These are phyloP conservation scores for Nothoprocta pentlandii DNA, from an alignment of 2,113 vertebrate genomes.

Conservation along the genomic window DNA sequence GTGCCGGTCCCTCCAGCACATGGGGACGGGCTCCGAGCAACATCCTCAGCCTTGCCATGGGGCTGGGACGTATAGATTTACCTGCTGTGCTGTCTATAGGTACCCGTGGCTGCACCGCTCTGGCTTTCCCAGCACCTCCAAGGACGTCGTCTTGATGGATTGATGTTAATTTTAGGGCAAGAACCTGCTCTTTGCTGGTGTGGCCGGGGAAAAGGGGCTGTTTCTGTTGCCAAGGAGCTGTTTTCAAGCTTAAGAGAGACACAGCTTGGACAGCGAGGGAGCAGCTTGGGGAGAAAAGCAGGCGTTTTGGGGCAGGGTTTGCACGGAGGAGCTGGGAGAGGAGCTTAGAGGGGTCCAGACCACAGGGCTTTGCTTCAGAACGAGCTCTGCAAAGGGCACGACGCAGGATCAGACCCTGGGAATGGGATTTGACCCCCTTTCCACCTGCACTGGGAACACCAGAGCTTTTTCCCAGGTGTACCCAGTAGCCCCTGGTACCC, in stretches of 20 bases:
- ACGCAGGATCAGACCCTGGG: neutral
- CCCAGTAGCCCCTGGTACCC: accelerated
- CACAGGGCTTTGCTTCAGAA: neutral
- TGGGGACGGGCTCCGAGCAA: neutral
- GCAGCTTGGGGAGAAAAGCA: neutral
- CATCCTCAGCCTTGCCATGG: neutral
- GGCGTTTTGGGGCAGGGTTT: neutral
- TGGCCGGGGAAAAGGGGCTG: neutral
- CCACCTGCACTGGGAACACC: too few relatives aligned
- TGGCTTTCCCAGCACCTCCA: neutral
- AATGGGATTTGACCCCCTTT: neutral
- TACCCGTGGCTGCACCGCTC: neutral
- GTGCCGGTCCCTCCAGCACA: neutral
- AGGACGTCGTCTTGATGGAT: constrained; percentile 28
- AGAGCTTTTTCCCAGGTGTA: accelerated
- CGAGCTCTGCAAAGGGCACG: neutral
- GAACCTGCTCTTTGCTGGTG: constrained; percentile 39
- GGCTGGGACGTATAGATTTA: neutral
- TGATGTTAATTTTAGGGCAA: constrained; percentile 10
- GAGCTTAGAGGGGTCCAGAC: neutral
- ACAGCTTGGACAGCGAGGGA: neutral
- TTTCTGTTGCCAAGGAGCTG: constrained; percentile 49
- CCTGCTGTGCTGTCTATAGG: neutral
- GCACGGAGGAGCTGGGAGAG: neutral
- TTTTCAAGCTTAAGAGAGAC: constrained; percentile 53